A percentile compares a stretch with the other conserved stretches of the same genome.
Conservation (phyloP, 2,888 invertebrate genomes). For the Xanthia togata region DNA sequence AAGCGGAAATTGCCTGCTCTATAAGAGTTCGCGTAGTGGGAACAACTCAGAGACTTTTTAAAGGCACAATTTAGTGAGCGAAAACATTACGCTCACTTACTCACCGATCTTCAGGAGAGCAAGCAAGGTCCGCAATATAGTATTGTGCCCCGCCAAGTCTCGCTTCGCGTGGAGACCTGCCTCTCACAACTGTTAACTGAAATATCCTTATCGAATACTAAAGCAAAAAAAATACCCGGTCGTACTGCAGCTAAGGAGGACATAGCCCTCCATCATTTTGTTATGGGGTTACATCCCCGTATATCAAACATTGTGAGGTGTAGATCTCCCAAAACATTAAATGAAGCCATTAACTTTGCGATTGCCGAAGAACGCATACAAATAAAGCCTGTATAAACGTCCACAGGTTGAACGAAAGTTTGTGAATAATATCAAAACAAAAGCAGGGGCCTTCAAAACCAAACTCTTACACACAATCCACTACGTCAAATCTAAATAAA, state of each 20-base stretch:
- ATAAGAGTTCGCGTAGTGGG: too few relatives aligned
- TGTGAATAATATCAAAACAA: background rate
- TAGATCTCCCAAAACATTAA: background rate
- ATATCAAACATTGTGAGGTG: too few relatives aligned
- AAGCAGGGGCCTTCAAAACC: background rate
- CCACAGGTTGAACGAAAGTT: background rate
- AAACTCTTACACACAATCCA: background rate
- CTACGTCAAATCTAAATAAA: background rate
- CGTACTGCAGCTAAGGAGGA: background rate
- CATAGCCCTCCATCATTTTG: too few relatives aligned
- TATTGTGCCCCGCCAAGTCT: background rate
- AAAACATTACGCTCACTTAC: too few relatives aligned
- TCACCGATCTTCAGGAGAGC: background rate
- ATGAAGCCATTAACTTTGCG: background rate
- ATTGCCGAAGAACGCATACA: background rate
- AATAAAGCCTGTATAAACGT: background rate
- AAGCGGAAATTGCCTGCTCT: too few relatives aligned
- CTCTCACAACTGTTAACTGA: background rate
- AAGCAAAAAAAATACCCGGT: background rate
- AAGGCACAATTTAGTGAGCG: too few relatives aligned
- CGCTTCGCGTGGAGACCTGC: background rate
- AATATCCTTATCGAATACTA: background rate
- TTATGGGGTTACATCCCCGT: too few relatives aligned
- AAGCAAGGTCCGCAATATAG: background rate
- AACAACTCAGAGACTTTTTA: too few relatives aligned